phyloP scores from a whole-genome alignment of 2,113 vertebrate genomes.

The Seriola dumerili region DNA sequence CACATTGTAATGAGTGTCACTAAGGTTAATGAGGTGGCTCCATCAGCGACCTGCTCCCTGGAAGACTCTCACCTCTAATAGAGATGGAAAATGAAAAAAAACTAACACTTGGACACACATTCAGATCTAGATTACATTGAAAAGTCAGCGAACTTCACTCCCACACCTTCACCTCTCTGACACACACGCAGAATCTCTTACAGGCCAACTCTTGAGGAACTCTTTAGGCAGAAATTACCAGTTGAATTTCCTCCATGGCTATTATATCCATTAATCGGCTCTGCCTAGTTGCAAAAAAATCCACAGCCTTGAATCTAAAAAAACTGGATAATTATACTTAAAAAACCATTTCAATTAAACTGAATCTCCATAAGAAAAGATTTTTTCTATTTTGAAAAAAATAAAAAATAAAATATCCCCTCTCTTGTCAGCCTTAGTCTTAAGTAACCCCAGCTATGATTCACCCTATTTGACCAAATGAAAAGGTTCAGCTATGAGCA shows the following conservation, averaged over 20 bases:
- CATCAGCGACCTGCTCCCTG: conserved; percentile 21
- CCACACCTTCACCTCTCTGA: not conserved
- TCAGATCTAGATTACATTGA: conserved; percentile 39
- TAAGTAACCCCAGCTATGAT: not conserved
- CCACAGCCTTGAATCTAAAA: not conserved
- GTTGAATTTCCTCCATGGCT: not conserved
- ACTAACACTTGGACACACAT: conserved; percentile 8
- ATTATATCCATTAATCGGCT: conserved; percentile 24
- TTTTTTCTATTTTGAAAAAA: not conserved
- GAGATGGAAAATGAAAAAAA: conserved; percentile 8
- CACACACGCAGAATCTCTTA: not conserved
- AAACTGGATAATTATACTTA: conserved; percentile 11
- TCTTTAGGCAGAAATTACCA: conserved; percentile 6
- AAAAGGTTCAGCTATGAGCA: conserved; percentile 2
- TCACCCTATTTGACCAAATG: conserved; percentile 20
- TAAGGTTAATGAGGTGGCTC: conserved; percentile 76
- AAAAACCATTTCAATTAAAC: conserved; percentile 34
- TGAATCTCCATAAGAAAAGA: conserved; percentile 25
- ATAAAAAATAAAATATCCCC: not conserved
- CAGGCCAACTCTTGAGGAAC: not conserved
- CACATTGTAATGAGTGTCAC: conserved; percentile 61
- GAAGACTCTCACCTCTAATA: conserved; percentile 38
- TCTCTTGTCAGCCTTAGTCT: conserved; percentile 29
- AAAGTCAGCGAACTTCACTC: not conserved
- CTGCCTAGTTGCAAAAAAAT: not conserved